Base-by-base conservation (phyloP, 2,797 vertebrate genomes). In the Coccyzus lansbergi region DNA sequence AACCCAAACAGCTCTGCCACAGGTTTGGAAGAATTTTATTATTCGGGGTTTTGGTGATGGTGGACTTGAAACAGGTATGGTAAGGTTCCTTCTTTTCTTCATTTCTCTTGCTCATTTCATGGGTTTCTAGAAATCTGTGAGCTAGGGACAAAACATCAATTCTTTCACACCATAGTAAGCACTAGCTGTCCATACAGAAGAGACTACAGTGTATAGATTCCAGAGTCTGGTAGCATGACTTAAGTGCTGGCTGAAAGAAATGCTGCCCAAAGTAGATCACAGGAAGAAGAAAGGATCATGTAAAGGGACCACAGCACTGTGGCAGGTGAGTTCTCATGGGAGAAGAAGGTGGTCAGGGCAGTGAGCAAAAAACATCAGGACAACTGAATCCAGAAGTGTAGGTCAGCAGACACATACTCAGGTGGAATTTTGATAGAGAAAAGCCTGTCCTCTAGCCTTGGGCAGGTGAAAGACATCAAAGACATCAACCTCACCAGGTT, bases 21-120 rank as follows among this genome's bases (percentile, higher is more conserved):
- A 98, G 98, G 99, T 99, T 95, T 93, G 97, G 89, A 77, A 85
- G 38, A 58, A 15, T 68, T 88, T 22, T 59, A 24, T 89, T 78
- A 36, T 77, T 68, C 86, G 58, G 15, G n/a, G 1, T 24, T 42
- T 78, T 92, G 15, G 40, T 71, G 10, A 56, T 69, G 20, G 31
- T 19, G 11, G 44, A 68, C 31, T 81, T 93, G 44, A 79, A 93
- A 72, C 13, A 79, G 31, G 7, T 75, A 28, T 86, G 65, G 17
- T 40, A 33, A 14, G 10, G 9, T 44, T 88, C 2, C 1, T 75
- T 29, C 17, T 31, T 74, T 81, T 80, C 51, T 75, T 74, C 0
- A 2, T 78, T 83, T 80, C 56, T 88, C 21, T 34, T 5, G 7
- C 77, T 72, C 34, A 59, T 87, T 88, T 59, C 16, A 22, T 29